Conservation (phyloP, 2,888 invertebrate species). For the Drosophila aldrichi region DNA sequence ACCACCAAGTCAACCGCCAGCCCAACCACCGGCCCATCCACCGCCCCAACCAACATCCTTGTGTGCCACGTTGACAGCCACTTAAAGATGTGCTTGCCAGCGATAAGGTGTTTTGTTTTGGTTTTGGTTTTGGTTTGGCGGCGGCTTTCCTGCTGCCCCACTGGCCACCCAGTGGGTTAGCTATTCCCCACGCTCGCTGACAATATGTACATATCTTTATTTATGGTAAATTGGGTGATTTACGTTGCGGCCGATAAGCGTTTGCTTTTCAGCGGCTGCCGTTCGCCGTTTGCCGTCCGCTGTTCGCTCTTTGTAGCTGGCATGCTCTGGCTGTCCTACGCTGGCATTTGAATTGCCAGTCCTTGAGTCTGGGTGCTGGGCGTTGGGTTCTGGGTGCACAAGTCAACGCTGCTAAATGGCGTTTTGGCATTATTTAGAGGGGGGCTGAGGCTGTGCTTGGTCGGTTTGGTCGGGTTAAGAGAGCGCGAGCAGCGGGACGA, state of each 20-base stretch:
- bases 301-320: constrained; percentile 32
- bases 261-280: constrained; percentile 75
- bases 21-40: background rate
- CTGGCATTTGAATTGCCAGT: constrained; percentile 72
- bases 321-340: constrained; percentile 26
- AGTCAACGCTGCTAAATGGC: constrained; percentile 67
- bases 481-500: constrained; percentile 23
- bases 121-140: constrained; percentile 46
- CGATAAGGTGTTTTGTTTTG: constrained; percentile 79
- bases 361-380: constrained; percentile 47
- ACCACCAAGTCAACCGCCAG: background rate
- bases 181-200: constrained; percentile 42
- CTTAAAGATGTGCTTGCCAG: constrained; percentile 76
- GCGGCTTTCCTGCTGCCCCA: constrained; percentile 16
- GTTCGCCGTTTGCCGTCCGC: constrained; percentile 14
- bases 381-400: constrained; percentile 41
- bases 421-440: constrained; percentile 56
- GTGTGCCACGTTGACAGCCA: constrained; percentile 75
- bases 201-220: constrained; percentile 81
- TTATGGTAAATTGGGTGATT: constrained; percentile 82
- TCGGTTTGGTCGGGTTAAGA: constrained; percentile 66
- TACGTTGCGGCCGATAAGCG: constrained; percentile 81
- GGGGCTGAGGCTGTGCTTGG: constrained; percentile 36
- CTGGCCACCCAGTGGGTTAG: background rate
- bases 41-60: background rate